A percentile compares a stretch with the other conserved stretches of the same genome.
Evolutionary conservation across 1,140 invertebrate species (phyloP).

Genomic region (Stenopsyche tienmushanensis): DNA sequence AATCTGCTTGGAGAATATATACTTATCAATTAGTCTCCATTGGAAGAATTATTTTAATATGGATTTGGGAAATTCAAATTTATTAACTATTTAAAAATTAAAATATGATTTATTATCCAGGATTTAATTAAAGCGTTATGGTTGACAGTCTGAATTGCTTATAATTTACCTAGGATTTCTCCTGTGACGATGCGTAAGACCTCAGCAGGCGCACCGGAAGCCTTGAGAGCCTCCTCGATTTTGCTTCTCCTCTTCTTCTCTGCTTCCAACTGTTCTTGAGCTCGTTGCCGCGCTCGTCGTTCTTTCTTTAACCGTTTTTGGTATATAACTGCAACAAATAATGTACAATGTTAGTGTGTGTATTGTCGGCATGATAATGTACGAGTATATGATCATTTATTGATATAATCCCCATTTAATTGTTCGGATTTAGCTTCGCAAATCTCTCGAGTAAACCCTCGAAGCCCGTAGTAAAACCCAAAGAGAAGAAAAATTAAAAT

Average conservation of each 20-base stretch:
- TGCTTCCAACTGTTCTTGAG: conserved; percentile 81
- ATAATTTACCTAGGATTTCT: conserved; percentile 52
- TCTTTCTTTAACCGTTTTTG: conserved; percentile 87
- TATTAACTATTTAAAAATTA: no score
- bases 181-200: conserved; percentile 77
- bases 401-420: conserved; percentile 24
- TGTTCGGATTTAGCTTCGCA: conserved; percentile 26
- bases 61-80: no score
- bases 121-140: no score
- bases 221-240: conserved; percentile 77
- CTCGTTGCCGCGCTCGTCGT: conserved; percentile 73
- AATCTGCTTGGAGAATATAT: no score
- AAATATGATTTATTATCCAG: no score
- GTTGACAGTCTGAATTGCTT: no score
- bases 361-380: neutral
- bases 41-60: no score
- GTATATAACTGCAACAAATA: conserved; percentile 71
- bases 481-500: neutral
- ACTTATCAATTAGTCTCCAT: no score
- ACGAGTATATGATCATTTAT: neutral
- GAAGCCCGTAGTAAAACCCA: neutral
- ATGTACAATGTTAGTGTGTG: neutral
- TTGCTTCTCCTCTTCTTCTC: conserved; percentile 75
- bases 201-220: conserved; percentile 71
- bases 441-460: conserved; percentile 20